These are phyloP conservation scores for Paralinhomoeus sp. DNA, from an alignment of 2,888 invertebrate species.

Conservation along the genomic window DNA sequence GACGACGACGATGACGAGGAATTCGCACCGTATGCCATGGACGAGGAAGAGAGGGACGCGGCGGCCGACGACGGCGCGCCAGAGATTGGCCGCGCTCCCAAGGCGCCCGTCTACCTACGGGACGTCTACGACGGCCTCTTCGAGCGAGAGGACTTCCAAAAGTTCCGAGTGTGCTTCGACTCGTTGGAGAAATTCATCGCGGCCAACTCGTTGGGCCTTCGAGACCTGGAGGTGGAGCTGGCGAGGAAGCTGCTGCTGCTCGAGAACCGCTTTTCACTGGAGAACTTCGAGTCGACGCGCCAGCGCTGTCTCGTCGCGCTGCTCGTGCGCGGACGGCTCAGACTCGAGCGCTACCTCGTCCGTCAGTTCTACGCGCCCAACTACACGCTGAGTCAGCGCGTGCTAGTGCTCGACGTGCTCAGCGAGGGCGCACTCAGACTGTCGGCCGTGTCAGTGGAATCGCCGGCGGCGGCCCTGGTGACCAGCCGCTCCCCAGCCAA, in stretches of 20 bases:
- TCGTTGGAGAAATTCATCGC: not conserved
- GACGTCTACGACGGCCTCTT: not conserved
- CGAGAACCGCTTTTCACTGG: not conserved
- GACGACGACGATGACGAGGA: conserved; percentile 1
- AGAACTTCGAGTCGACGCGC: not conserved
- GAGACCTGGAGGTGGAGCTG: not conserved
- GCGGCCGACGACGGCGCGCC: no score
- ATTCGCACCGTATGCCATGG: not conserved
- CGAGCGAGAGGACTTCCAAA: not conserved
- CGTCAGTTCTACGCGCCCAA: not conserved
- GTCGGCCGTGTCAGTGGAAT: not conserved
- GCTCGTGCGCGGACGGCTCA: no score
- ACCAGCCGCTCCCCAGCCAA: no score
- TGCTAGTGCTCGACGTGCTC: not conserved
- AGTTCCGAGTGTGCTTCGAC: not conserved
- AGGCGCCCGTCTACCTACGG: not conserved
- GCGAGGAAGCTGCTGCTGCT: not conserved
- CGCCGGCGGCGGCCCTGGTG: no score
- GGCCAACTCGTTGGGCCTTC: not conserved
- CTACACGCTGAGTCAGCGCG: not conserved
- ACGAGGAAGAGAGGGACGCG: not conserved
- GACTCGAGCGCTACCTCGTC: no score
- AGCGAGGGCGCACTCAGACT: not conserved
- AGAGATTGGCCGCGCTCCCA: no score
- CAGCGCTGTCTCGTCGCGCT: no score